Evolutionary conservation across 2,797 vertebrate genomes (phyloP), one percentile per base, ranked within the genome.

Genomic region (Lagodon rhomboides): DNA sequence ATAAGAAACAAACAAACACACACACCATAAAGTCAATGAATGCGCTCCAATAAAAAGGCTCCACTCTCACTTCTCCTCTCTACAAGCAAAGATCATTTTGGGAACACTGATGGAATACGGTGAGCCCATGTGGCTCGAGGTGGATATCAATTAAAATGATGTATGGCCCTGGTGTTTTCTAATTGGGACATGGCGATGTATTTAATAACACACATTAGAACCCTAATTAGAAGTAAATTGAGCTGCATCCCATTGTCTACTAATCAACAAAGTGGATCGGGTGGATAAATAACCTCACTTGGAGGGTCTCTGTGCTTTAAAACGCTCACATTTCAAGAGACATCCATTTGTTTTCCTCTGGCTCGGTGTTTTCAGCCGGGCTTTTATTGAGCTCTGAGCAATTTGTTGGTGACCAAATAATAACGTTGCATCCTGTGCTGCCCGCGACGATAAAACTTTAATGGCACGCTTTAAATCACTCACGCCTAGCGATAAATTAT

Each of bases 131-230:
- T 92, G 93, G 92, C 89, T 87, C 15, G 61, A 87, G 91, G 84
- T 90, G 87, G 88, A 91, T 93, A 95, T 95, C 94, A 95, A 95
- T 96, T 96, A 95, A 94, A 85, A 92, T 96, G 94, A 96, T 96
- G 92, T 94, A 95, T 95, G 89, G 92, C 85, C 83, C 84, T 84
- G 72, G 80, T 77, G 80, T 88, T 89, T 91, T 89, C 91, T 96
- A 95, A 95, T 95, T 95, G 95, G 95, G 92, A 95, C 94, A 95
- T 93, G 94, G 92, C 60, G 79, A 94, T 94, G 93, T 95, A 94
- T 95, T 95, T 95, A 96, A 96, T 95, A 95, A 93, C 90, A 92
- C 86, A 92, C 91, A 95, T 96, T 95, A 95, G 89, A 93, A 78
- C 79, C 75, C 85, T 95, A 95, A 96, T 95, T 95, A 95, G 90